Evolutionary conservation across 2,888 invertebrate genomes (phyloP).

Genomic region (Spilarctia lutea): DNA sequence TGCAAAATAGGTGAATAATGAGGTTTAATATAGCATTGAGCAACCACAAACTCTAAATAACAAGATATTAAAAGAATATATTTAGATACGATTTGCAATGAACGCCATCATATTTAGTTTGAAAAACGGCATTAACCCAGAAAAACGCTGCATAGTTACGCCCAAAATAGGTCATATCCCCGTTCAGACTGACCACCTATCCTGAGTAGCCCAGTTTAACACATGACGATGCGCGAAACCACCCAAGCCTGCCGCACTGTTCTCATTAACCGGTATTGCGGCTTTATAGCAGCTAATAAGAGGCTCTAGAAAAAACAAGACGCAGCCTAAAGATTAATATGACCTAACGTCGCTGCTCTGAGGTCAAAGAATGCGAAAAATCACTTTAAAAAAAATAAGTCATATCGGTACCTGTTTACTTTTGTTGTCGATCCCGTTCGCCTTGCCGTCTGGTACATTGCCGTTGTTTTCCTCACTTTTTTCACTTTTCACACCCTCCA

Average conservation of each 20-base stretch:
- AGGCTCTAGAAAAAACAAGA: constrained; percentile 28
- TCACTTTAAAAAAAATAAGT: constrained; percentile 59
- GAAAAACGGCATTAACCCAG: constrained; percentile 54
- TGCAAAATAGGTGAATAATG: constrained; percentile 6
- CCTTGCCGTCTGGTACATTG: constrained; percentile 82
- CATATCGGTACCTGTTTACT: constrained; percentile 84
- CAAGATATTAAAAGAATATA: constrained; percentile 30
- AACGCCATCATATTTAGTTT: constrained; percentile 50
- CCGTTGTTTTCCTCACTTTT: constrained; percentile 85
- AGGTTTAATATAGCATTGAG: constrained; percentile 19
- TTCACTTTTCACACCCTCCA: constrained; percentile 86
- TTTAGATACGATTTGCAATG: constrained; percentile 36
- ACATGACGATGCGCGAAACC: constrained; percentile 75
- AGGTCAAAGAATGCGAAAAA: constrained; percentile 46
- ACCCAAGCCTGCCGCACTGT: constrained; percentile 51
- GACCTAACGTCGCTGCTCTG: constrained; percentile 21
- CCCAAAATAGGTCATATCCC: constrained; percentile 82
- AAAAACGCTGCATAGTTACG: constrained; percentile 61
- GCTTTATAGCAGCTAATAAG: constrained; percentile 24
- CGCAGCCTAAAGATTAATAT: not conserved
- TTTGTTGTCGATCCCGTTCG: constrained; percentile 87
- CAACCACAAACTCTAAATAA: constrained; percentile 9
- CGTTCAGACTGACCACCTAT: constrained; percentile 72
- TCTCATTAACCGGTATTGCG: constrained; percentile 28
- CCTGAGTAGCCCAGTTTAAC: constrained; percentile 62